Conservation (phyloP, 1,140 invertebrate genomes). For the Danaus melanippus region DNA sequence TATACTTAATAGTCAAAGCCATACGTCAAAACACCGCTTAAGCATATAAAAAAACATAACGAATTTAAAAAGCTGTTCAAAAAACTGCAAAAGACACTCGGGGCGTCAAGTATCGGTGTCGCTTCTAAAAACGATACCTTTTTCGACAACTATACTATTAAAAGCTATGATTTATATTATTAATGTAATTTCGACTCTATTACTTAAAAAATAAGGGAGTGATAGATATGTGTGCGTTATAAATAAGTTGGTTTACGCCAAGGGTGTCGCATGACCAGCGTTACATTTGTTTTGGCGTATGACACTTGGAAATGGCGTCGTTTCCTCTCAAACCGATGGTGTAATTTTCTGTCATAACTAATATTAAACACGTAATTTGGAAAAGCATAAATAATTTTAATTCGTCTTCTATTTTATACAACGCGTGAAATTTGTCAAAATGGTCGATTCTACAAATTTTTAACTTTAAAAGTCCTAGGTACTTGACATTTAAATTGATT, state of each 20-base stretch:
- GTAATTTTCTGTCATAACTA: slow-evolving; percentile 47
- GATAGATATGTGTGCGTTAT: slow-evolving; percentile 3
- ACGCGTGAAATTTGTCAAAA: too few species aligned
- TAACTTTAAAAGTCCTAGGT: too few species aligned
- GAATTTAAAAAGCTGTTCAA: slow-evolving; percentile 25
- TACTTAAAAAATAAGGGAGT: slow-evolving; percentile 13
- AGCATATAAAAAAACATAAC: too few species aligned
- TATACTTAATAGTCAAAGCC: too few species aligned
- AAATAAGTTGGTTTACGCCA: slow-evolving; percentile 11
- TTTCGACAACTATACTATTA: slow-evolving; percentile 12
- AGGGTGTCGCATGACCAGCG: slow-evolving; percentile 45
- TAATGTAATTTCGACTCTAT: slow-evolving; percentile 14
- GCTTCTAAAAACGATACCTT: slow-evolving; percentile 43
- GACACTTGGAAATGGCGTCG: slow-evolving; percentile 39
- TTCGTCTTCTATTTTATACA: too few species aligned
- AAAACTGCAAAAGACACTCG: slow-evolving; percentile 37
- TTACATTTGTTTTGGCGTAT: slow-evolving; percentile 40
- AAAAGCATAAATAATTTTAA: too few species aligned
- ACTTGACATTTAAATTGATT: too few species aligned
- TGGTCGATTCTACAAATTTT: too few species aligned
- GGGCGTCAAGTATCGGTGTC: slow-evolving; percentile 49
- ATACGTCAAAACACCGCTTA: too few species aligned
- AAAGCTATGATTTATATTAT: not conserved
- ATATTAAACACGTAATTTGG: slow-evolving; percentile 11
- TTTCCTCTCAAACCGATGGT: slow-evolving; percentile 41